A percentile compares a stretch with the other conserved stretches of the same genome.
Evolutionary conservation across 1,140 invertebrate genomes (phyloP).

Genomic region (Cotesia chilonis): DNA sequence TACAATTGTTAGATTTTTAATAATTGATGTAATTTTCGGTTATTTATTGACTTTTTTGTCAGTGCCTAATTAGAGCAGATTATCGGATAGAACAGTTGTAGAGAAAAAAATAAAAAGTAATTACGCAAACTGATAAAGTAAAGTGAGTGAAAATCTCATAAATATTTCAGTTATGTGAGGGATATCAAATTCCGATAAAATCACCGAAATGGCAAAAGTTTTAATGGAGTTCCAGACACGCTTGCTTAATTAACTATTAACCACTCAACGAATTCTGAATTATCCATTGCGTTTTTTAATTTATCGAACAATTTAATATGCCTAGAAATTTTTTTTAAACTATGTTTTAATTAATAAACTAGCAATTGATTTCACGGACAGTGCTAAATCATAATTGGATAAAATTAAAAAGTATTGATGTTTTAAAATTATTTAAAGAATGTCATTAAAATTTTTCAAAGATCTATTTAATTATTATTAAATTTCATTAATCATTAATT

Average conservation of each 20-base stretch:
- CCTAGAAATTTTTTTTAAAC: too few relatives aligned
- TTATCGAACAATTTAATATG: not conserved
- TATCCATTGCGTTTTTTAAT: slow-evolving; percentile 1
- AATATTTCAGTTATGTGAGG: slow-evolving; percentile 28
- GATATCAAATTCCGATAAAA: slow-evolving; percentile 33
- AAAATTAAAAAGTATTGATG: too few relatives aligned
- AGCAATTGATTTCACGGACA: too few relatives aligned
- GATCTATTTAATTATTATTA: too few relatives aligned
- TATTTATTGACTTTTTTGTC: too few relatives aligned
- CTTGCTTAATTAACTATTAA: slow-evolving; percentile 27
- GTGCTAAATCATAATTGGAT: too few relatives aligned
- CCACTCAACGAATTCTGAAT: slow-evolving; percentile 13
- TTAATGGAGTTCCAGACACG: slow-evolving; percentile 26
- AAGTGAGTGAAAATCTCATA: slow-evolving; percentile 10
- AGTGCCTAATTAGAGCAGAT: not conserved
- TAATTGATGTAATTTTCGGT: too few relatives aligned
- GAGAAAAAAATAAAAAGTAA: not conserved
- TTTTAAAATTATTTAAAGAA: too few relatives aligned
- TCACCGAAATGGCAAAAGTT: slow-evolving; percentile 29
- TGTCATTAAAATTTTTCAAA: too few relatives aligned
- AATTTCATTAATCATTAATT: too few relatives aligned
- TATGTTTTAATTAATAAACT: too few relatives aligned
- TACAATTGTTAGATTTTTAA: too few relatives aligned
- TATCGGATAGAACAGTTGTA: not conserved
- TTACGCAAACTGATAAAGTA: not conserved